phyloP scores from a whole-genome alignment of 2,888 invertebrate species.

The Ecliptopera silaceata region DNA sequence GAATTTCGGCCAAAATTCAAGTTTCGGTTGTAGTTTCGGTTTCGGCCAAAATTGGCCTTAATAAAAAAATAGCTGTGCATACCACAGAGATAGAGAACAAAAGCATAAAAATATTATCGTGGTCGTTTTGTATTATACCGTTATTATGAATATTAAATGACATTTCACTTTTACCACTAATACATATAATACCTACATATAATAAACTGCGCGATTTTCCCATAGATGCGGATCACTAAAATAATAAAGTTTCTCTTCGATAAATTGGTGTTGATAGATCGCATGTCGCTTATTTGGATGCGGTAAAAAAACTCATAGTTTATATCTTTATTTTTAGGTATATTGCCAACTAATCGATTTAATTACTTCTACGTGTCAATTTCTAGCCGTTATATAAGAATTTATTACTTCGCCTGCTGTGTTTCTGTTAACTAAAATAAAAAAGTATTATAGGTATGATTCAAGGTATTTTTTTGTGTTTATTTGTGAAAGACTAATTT shows the following conservation, averaged over 20 bases:
- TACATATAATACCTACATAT: conserved; percentile 2
- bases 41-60: no score
- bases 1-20: no score
- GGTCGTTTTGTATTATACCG: neutral
- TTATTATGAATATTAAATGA: conserved; percentile 18
- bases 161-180: conserved; percentile 18
- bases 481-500: neutral
- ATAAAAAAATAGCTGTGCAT: no score
- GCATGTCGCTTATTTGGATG: conserved; percentile 2
- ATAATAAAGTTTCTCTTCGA: conserved; percentile 14
- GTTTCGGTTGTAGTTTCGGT: no score
- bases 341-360: no score
- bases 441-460: neutral
- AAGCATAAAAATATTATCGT: neutral
- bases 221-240: conserved; percentile 9
- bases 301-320: neutral
- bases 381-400: no score
- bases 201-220: conserved; percentile 7
- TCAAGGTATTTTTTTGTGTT: neutral
- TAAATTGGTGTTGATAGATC: conserved; percentile 12
- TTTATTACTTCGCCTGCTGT: no score
- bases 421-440: no score
- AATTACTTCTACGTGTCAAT: no score
- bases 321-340: no score
- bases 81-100: neutral